These are phyloP conservation scores for Paedocypris sp. DNA, from an alignment of 2,113 vertebrate species.

Conservation along the genomic window DNA sequence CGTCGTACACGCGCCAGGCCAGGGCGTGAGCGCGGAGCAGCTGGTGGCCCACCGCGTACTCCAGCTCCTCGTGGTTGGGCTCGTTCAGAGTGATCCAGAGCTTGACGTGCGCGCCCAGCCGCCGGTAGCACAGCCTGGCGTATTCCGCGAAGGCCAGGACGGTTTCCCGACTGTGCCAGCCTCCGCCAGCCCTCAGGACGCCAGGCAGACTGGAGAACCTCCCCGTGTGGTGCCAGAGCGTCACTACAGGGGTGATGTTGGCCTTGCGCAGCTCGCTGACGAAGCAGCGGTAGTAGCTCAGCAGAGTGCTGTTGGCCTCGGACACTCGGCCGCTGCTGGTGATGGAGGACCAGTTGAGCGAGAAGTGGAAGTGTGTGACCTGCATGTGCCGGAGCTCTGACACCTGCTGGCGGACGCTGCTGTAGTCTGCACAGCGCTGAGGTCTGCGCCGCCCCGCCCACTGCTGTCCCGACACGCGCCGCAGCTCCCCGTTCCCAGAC, in stretches of 20 bases:
- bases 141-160: constrained; percentile 75
- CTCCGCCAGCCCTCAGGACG: constrained; percentile 60
- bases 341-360: constrained; percentile 82
- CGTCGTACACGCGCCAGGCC: constrained; percentile 80
- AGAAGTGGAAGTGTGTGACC: constrained; percentile 83
- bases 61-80: constrained; percentile 71
- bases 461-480: constrained; percentile 63
- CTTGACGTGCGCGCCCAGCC: constrained; percentile 73
- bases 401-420: constrained; percentile 72
- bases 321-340: constrained; percentile 71
- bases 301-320: constrained; percentile 67
- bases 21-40: constrained; percentile 79
- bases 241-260: constrained; percentile 82
- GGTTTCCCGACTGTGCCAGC: constrained; percentile 75
- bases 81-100: constrained; percentile 92
- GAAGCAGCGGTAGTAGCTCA: constrained; percentile 83
- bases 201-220: constrained; percentile 71
- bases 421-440: constrained; percentile 73
- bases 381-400: constrained; percentile 66
- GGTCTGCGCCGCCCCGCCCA: constrained; percentile 44
- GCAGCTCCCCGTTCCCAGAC: constrained; percentile 71
- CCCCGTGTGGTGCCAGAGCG: constrained; percentile 75
- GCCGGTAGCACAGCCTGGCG: constrained; percentile 75
- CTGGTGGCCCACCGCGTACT: constrained; percentile 73
- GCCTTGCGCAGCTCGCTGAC: constrained; percentile 70